Conservation (phyloP, 2,888 invertebrate species). For the Xestia rhomboidea region DNA sequence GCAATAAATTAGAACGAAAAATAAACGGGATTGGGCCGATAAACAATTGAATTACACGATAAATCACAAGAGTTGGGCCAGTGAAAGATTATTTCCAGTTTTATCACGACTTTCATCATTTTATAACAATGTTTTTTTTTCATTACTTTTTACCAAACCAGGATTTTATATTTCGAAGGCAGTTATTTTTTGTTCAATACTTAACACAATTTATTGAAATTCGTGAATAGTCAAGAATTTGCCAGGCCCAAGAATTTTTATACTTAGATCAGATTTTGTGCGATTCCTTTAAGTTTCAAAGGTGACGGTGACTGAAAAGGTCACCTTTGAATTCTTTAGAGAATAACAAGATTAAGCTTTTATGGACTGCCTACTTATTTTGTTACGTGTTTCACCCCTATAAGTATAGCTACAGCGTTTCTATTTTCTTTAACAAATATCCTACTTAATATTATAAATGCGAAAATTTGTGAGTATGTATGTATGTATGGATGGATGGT, state of each 20-base stretch:
- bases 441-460: too few species aligned
- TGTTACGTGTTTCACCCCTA: background rate
- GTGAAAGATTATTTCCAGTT: conserved; percentile 52
- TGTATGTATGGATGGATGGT: too few species aligned
- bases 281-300: conserved; percentile 36
- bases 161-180: conserved; percentile 18
- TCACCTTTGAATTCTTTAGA: conserved; percentile 40
- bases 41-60: conserved; percentile 70
- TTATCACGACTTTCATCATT: conserved; percentile 42
- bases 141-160: conserved; percentile 14
- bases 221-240: conserved; percentile 4
- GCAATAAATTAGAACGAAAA: conserved; percentile 69
- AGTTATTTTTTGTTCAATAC: conserved; percentile 25
- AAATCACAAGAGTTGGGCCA: conserved; percentile 64
- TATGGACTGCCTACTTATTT: conserved; percentile 4
- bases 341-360: conserved; percentile 35
- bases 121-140: conserved; percentile 29
- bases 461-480: too few species aligned
- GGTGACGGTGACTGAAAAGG: conserved; percentile 28
- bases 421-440: background rate
- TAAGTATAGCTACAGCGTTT: background rate
- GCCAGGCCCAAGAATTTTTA: background rate
- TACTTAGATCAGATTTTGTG: conserved; percentile 25
- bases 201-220: conserved; percentile 11
- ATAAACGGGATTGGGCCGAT: conserved; percentile 66